These are phyloP conservation scores for Meloidogyne exigua DNA, from an alignment of 1,140 invertebrate species.

Conservation along the genomic window DNA sequence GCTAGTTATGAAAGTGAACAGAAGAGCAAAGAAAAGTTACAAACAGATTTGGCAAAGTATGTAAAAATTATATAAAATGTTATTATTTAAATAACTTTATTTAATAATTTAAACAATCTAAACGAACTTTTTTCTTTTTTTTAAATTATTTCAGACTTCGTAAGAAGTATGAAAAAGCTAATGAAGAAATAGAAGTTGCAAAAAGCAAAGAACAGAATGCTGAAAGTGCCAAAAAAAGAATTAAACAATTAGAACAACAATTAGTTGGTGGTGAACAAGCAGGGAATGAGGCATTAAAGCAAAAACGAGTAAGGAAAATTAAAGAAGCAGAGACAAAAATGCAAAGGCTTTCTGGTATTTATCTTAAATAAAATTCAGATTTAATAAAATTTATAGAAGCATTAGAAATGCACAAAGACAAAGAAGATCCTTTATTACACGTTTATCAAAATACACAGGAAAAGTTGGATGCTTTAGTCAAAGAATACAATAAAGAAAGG, in stretches of 20 bases:
- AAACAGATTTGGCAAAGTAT: constrained; percentile 69
- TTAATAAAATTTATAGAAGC: constrained; percentile 65
- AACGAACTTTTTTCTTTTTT: too few relatives aligned
- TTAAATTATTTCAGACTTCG: constrained; percentile 63
- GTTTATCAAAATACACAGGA: constrained; percentile 77
- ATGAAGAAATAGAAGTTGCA: constrained; percentile 64
- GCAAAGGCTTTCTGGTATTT: constrained; percentile 66
- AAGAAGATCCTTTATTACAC: constrained; percentile 72
- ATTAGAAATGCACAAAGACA: constrained; percentile 74
- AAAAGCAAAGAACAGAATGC: constrained; percentile 19
- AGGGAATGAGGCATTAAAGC: constrained; percentile 71
- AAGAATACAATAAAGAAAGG: constrained; percentile 73
- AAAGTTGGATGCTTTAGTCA: constrained; percentile 75
- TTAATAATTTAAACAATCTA: not conserved
- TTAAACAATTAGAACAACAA: constrained; percentile 73
- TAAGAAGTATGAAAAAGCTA: constrained; percentile 69
- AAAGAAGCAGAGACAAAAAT: constrained; percentile 73
- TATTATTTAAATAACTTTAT: too few relatives aligned
- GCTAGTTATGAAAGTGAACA: constrained; percentile 69
- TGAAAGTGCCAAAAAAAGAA: constrained; percentile 50
- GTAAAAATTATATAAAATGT: too few relatives aligned
- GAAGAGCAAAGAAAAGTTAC: constrained; percentile 68
- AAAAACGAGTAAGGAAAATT: constrained; percentile 71
- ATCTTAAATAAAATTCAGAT: not conserved
- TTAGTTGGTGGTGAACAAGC: constrained; percentile 76